These are phyloP conservation scores for Pangasianodon gigas DNA, from an alignment of 2,113 vertebrate genomes.

Conservation along the genomic window DNA sequence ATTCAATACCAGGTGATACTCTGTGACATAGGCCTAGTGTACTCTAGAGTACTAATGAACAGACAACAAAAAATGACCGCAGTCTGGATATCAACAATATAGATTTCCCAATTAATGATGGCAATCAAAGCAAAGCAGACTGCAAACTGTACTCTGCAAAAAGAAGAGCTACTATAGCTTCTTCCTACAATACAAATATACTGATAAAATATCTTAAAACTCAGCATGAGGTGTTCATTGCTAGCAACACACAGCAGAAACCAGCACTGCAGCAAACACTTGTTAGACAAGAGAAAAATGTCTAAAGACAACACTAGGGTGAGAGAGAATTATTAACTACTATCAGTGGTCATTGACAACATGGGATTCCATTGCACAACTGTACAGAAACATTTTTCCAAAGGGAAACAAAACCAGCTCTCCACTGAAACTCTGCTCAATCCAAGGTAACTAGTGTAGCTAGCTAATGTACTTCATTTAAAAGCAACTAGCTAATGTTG, in stretches of 20 bases:
- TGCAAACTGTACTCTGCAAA: not conserved
- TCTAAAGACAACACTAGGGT: not conserved
- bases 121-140: not conserved
- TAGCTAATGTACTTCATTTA: not conserved
- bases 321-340: not conserved
- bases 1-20: not conserved
- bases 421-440: not conserved
- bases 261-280: not conserved
- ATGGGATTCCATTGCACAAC: not conserved
- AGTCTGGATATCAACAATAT: not conserved
- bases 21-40: not conserved
- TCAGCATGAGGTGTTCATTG: not conserved
- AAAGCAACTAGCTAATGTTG: not conserved
- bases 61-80: not conserved
- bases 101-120: not conserved
- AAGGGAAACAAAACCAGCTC: not conserved
- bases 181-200: not conserved
- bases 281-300: not conserved
- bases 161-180: not conserved
- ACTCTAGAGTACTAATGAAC: not conserved
- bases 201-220: not conserved
- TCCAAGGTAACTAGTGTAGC: not conserved
- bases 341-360: not conserved
- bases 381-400: not conserved
- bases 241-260: not conserved